These are phyloP conservation scores for Acronicta leporina DNA, from an alignment of 2,888 invertebrate genomes.

Conservation along the genomic window DNA sequence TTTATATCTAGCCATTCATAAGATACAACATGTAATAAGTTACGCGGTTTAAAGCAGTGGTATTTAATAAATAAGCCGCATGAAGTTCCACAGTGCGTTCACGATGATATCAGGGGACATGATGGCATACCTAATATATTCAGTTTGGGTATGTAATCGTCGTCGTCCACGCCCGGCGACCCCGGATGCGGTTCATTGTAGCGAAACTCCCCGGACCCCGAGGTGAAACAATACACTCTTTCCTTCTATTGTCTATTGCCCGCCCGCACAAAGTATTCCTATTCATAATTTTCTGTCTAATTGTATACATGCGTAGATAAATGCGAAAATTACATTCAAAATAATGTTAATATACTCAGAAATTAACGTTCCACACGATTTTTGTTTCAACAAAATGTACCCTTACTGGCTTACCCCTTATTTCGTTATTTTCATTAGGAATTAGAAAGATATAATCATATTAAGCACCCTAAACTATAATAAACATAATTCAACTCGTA, in stretches of 20 bases:
- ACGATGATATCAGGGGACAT: slow-evolving; percentile 46
- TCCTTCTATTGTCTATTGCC: slow-evolving; percentile 82
- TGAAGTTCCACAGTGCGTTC: slow-evolving; percentile 14
- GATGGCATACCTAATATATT: slow-evolving; percentile 63
- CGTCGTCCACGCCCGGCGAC: slow-evolving; percentile 67
- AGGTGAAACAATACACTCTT: slow-evolving; percentile 86
- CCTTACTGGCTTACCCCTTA: slow-evolving; percentile 4
- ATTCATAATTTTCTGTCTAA: slow-evolving; percentile 55
- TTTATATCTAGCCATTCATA: too few species aligned
- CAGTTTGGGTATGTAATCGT: slow-evolving; percentile 59
- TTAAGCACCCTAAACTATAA: slow-evolving; percentile 61
- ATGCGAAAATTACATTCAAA: slow-evolving; percentile 49
- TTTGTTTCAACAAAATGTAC: slow-evolving; percentile 23
- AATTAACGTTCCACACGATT: slow-evolving; percentile 23
- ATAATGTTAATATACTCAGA: slow-evolving; percentile 34
- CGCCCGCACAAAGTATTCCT: slow-evolving; percentile 60
- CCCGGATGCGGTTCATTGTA: slow-evolving; percentile 88
- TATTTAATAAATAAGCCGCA: slow-evolving; percentile 10
- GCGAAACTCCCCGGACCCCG: slow-evolving; percentile 87
- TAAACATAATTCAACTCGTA: slow-evolving; percentile 59
- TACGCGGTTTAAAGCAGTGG: not conserved
- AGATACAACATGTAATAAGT: not conserved
- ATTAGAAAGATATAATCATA: slow-evolving; percentile 59
- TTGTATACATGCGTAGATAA: slow-evolving; percentile 34
- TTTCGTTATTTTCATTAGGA: slow-evolving; percentile 52